Conservation (phyloP, 2,888 invertebrate species). For the Ormyrus pomaceus region DNA sequence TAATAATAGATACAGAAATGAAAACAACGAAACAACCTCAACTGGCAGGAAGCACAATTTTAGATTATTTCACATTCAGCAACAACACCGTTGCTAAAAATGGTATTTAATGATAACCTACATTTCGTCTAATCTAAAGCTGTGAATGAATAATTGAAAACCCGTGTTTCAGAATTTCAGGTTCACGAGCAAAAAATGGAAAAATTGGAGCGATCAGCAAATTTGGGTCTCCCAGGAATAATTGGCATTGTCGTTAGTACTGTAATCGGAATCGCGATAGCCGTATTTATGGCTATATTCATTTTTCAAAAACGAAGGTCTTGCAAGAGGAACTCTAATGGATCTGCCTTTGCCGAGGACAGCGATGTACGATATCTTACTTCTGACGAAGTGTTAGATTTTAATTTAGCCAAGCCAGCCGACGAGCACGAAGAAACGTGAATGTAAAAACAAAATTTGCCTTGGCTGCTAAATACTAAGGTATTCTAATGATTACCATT, state of each 20-base stretch:
- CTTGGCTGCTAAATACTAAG: constrained; percentile 45
- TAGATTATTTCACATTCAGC: too few species aligned
- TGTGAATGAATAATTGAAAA: too few species aligned
- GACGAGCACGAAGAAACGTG: constrained; percentile 59
- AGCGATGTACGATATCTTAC: constrained; percentile 79
- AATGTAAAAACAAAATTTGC: constrained; percentile 2
- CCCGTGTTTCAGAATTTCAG: constrained; percentile 25
- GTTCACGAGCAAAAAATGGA: constrained; percentile 2
- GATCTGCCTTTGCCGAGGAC: constrained; percentile 73
- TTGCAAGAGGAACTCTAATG: constrained; percentile 66
- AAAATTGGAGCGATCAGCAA: constrained; percentile 3
- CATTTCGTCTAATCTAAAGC: too few species aligned
- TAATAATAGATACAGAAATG: too few species aligned
- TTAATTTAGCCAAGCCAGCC: constrained; percentile 74
- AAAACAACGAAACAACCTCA: too few species aligned
- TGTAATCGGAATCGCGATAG: constrained; percentile 62
- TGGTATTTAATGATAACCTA: too few species aligned
- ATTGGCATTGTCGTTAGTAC: constrained; percentile 65
- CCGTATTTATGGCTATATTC: constrained; percentile 57
- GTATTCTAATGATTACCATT: neutral
- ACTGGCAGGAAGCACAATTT: too few species aligned
- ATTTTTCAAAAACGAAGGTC: constrained; percentile 56
- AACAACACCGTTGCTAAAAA: too few species aligned
- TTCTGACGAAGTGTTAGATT: constrained; percentile 78
- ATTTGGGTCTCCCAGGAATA: constrained; percentile 57